Conservation (phyloP, 2,113 vertebrate genomes). For the Tenrec ecaudatus region DNA sequence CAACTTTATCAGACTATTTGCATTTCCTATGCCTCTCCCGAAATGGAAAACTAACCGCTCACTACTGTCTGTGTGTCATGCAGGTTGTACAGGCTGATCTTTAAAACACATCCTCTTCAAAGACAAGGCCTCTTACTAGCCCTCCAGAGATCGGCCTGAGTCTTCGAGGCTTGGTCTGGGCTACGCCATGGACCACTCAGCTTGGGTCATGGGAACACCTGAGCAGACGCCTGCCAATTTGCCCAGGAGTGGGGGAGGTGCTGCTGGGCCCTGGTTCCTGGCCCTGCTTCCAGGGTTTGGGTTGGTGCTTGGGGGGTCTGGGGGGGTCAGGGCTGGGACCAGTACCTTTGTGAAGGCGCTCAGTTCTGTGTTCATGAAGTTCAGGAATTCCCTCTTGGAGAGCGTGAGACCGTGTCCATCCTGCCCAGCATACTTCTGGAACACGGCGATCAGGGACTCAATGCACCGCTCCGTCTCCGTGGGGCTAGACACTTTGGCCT, state of each 20-base stretch:
- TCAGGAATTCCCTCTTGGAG: slow-evolving; percentile 86
- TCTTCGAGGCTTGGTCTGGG: not conserved
- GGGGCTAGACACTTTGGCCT: slow-evolving; percentile 74
- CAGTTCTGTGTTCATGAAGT: slow-evolving; percentile 88
- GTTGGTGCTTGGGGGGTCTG: not conserved
- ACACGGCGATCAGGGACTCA: slow-evolving; percentile 88
- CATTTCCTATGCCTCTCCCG: not conserved
- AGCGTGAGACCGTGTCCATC: slow-evolving; percentile 50
- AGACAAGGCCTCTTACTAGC: no score
- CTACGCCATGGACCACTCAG: not conserved
- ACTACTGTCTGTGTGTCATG: not conserved
- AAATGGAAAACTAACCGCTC: not conserved
- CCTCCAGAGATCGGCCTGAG: not conserved
- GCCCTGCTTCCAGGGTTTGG: not conserved
- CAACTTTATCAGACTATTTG: not conserved
- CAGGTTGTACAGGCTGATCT: not conserved
- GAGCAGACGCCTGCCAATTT: not conserved
- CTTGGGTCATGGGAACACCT: not conserved
- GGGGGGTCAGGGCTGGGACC: not conserved
- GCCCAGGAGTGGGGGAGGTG: not conserved
- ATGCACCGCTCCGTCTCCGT: slow-evolving; percentile 89
- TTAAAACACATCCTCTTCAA: slow-evolving; percentile 3
- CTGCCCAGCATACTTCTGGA: slow-evolving; percentile 84
- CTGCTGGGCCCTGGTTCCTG: not conserved
- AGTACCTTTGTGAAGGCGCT: slow-evolving; percentile 86